Conservation (phyloP, 2,113 vertebrate species). For the Sylvietta virens region DNA sequence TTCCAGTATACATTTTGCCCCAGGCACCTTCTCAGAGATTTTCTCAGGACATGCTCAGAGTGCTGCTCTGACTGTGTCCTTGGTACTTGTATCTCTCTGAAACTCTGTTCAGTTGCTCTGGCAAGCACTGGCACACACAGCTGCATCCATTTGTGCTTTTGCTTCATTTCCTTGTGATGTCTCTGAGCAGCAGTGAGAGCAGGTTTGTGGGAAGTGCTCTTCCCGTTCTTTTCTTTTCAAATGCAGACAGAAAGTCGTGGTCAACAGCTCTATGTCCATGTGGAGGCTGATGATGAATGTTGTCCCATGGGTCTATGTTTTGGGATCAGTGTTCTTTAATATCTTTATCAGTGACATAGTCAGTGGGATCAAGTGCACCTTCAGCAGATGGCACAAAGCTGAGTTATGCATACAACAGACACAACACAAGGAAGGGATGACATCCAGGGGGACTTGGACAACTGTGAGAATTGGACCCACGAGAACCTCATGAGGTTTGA, state of each 20-base stretch:
- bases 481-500: not conserved
- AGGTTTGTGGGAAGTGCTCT: not conserved
- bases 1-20: not conserved
- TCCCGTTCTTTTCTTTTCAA: not conserved
- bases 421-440: not conserved
- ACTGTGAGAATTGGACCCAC: not conserved
- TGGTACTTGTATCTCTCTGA: not conserved
- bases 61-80: not conserved
- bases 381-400: not conserved
- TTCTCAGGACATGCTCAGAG: not conserved
- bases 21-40: not conserved
- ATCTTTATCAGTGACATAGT: not conserved
- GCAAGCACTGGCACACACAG: not conserved
- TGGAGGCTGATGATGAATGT: too few relatives aligned
- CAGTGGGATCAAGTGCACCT: not conserved
- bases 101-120: not conserved
- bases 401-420: not conserved
- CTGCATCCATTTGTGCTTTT: accelerated
- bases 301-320: not conserved
- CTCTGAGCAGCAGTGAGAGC: not conserved
- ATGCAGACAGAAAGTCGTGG: not conserved
- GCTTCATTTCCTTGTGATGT: not conserved
- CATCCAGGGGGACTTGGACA: not conserved
- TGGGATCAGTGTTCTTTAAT: not conserved
- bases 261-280: not conserved